A percentile compares a stretch with the other conserved stretches of the same genome.
These are phyloP conservation scores for Helicoverpa zea DNA, from an alignment of 1,140 invertebrate genomes.

Conservation along the genomic window DNA sequence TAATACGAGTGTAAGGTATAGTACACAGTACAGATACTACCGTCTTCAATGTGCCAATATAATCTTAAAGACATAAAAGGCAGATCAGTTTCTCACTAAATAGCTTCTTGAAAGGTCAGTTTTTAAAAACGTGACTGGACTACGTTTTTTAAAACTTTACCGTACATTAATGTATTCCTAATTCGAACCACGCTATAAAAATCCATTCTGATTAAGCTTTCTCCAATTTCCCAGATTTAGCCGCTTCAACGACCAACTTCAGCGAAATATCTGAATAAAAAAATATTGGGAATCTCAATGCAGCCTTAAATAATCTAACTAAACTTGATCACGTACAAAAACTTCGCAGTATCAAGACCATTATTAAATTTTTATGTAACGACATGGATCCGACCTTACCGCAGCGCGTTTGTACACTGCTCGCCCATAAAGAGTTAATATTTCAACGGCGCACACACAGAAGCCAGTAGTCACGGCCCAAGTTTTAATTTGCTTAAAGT, in stretches of 20 bases:
- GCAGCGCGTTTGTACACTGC: conserved; percentile 78
- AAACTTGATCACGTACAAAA: conserved; percentile 61
- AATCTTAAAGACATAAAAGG: too few species aligned
- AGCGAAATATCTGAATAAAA: conserved; percentile 29
- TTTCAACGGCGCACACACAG: conserved; percentile 81
- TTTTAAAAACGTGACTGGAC: too few species aligned
- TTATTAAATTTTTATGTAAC: conserved; percentile 82
- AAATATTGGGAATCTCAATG: conserved; percentile 47
- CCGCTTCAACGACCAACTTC: conserved; percentile 19
- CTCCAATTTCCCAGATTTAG: conserved; percentile 4
- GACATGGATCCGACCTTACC: conserved; percentile 74
- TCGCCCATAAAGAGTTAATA: conserved; percentile 85
- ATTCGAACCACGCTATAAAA: not conserved
- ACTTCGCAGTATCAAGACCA: conserved; percentile 64
- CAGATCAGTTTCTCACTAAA: too few species aligned
- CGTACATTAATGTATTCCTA: not conserved
- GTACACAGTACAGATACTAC: too few species aligned
- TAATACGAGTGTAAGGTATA: too few species aligned
- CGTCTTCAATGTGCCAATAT: too few species aligned
- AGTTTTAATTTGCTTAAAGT: conserved; percentile 87
- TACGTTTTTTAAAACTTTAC: too few species aligned
- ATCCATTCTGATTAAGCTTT: conserved; percentile 5
- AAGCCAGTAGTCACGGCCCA: conserved; percentile 79
- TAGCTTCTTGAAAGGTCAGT: too few species aligned
- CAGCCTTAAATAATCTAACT: conserved; percentile 51